A percentile compares a stretch with the other conserved stretches of the same genome.
Evolutionary conservation across 2,888 invertebrate genomes (phyloP).

Genomic region (Trilocha varians): DNA sequence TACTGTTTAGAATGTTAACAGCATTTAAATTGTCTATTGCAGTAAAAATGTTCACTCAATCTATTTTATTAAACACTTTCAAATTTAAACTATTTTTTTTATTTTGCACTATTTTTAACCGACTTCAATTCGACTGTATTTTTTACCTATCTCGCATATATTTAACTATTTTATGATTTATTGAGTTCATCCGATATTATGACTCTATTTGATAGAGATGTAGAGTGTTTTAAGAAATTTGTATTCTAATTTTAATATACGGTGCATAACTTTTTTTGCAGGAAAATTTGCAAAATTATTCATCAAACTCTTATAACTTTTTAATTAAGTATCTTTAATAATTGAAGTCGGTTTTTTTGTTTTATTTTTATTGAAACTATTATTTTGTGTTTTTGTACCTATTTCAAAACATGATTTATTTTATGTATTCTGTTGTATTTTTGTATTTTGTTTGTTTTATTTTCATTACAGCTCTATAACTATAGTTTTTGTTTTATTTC

Average conservation of each 20-base stretch:
- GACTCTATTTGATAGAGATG: no score
- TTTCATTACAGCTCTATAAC: constrained; percentile 18
- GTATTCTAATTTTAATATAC: no score
- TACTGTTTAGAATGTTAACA: not conserved
- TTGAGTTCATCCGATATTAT: no score
- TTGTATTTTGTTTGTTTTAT: constrained; percentile 9
- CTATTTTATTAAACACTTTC: not conserved
- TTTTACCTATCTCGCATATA: no score
- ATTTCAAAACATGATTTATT: not conserved
- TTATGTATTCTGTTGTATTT: constrained; percentile 14
- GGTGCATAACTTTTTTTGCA: no score
- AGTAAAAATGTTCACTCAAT: not conserved
- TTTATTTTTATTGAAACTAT: not conserved
- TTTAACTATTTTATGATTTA: no score
- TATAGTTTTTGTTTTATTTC: constrained; percentile 19
- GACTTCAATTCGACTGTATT: not conserved
- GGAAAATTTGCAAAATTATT: no score
- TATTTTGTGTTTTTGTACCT: not conserved
- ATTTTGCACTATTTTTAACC: not conserved
- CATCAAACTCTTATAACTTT: no score
- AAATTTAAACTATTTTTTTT: not conserved
- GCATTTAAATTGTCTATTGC: not conserved
- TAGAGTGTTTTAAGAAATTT: no score
- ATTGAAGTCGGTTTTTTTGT: no score
- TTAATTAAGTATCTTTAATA: no score